Conservation (phyloP, 2,888 invertebrate species). For the Ophion ventricosus region DNA sequence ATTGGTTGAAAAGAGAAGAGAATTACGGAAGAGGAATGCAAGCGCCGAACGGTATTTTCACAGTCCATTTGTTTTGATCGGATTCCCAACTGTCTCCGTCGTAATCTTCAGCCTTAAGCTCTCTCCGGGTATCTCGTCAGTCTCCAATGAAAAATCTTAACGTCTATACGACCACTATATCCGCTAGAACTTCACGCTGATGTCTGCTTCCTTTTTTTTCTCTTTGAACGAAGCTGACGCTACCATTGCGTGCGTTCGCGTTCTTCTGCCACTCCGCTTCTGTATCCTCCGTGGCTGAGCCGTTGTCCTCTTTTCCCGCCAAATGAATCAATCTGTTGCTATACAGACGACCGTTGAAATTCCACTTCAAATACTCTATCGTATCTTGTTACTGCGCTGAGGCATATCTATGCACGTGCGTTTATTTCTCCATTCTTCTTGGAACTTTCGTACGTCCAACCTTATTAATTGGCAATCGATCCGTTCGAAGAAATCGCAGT, state of each 20-base stretch:
- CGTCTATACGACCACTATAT: slow-evolving; percentile 69
- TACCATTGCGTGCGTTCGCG: slow-evolving; percentile 37
- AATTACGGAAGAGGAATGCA: not conserved
- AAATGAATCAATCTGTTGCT: not conserved
- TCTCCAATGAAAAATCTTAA: slow-evolving; percentile 79
- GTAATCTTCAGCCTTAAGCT: slow-evolving; percentile 80
- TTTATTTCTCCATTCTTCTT: not conserved
- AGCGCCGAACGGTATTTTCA: slow-evolving; percentile 74
- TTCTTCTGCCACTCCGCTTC: not conserved
- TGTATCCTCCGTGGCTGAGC: not conserved
- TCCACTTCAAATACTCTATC: slow-evolving; percentile 7
- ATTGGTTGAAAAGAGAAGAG: slow-evolving; percentile 41
- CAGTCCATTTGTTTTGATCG: slow-evolving; percentile 83
- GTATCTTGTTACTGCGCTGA: not conserved
- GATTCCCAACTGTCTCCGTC: slow-evolving; percentile 80
- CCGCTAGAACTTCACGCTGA: slow-evolving; percentile 47
- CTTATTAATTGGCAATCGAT: slow-evolving; percentile 35
- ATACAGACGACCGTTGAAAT: not conserved
- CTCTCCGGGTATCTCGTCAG: slow-evolving; percentile 78
- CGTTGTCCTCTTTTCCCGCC: slow-evolving; percentile 1
- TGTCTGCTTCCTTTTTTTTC: slow-evolving; percentile 41
- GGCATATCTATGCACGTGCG: too few relatives aligned
- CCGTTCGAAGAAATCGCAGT: slow-evolving; percentile 15
- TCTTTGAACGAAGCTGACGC: slow-evolving; percentile 30
- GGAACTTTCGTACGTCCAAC: not conserved